phyloP scores from a whole-genome alignment of 2,797 vertebrate genomes.

The Pempheris klunzingeri region DNA sequence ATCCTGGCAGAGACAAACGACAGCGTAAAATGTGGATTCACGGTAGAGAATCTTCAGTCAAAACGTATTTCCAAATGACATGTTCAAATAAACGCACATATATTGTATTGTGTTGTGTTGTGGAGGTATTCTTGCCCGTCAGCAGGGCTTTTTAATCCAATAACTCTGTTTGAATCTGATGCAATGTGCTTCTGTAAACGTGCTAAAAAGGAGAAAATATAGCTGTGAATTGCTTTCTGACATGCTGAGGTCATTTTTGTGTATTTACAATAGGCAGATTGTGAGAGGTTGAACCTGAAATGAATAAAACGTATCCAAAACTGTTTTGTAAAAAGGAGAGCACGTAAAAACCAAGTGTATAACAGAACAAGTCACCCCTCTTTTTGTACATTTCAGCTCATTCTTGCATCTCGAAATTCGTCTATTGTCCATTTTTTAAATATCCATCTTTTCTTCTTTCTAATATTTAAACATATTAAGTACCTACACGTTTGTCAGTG shows the following conservation, averaged over 20 bases:
- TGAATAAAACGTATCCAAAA: neutral
- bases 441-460: neutral
- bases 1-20: neutral
- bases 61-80: neutral
- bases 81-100: slow-evolving; percentile 4
- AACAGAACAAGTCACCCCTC: neutral
- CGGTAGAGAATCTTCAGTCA: neutral
- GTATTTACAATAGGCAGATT: neutral
- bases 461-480: neutral
- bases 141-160: neutral
- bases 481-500: neutral
- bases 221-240: neutral
- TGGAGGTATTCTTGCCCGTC: neutral
- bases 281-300: neutral
- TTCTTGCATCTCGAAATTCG: neutral
- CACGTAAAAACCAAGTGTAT: neutral
- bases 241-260: neutral
- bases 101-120: neutral
- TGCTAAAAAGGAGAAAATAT: neutral
- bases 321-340: neutral
- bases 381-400: neutral
- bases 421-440: neutral
- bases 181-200: slow-evolving; percentile 12
- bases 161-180: neutral
- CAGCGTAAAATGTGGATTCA: neutral